Evolutionary conservation across 2,113 vertebrate species (phyloP).

Genomic region (Ptychochromis oligacanthus): DNA sequence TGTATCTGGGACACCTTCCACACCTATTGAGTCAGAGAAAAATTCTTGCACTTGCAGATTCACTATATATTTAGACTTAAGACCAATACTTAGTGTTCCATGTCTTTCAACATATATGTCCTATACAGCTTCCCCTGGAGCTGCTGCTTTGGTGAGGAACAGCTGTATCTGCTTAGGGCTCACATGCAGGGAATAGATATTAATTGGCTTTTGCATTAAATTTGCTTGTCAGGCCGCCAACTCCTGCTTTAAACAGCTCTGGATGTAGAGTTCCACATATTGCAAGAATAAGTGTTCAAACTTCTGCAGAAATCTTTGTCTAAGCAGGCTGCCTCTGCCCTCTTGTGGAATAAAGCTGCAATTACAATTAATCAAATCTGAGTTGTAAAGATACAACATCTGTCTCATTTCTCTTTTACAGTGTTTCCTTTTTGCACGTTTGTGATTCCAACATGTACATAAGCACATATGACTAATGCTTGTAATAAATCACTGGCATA

Average conservation of each 20-base stretch:
- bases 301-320: neutral
- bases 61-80: conserved; percentile 28
- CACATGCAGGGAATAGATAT: conserved; percentile 52
- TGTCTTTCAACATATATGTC: conserved; percentile 49
- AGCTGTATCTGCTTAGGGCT: conserved; percentile 61
- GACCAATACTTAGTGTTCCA: conserved; percentile 28
- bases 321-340: conserved; percentile 49
- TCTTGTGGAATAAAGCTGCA: conserved; percentile 63
- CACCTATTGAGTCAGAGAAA: neutral
- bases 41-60: conserved; percentile 6
- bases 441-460: neutral
- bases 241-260: conserved; percentile 22
- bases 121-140: conserved; percentile 25
- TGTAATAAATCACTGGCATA: neutral
- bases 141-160: conserved; percentile 42
- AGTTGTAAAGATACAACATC: neutral
- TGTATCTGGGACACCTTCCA: neutral
- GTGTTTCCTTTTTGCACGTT: neutral
- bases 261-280: neutral
- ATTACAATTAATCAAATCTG: neutral
- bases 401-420: neutral
- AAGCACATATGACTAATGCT: neutral
- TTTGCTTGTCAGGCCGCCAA: conserved; percentile 51
- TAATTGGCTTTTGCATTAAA: conserved; percentile 64
- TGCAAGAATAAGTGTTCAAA: neutral